Percentiles rank a stretch among this genome's conserved stretches.
Evolutionary conservation across 53 echinoderm and acorn worm genomes (phyloP).

Genomic region (Apostichopus leukothele): DNA sequence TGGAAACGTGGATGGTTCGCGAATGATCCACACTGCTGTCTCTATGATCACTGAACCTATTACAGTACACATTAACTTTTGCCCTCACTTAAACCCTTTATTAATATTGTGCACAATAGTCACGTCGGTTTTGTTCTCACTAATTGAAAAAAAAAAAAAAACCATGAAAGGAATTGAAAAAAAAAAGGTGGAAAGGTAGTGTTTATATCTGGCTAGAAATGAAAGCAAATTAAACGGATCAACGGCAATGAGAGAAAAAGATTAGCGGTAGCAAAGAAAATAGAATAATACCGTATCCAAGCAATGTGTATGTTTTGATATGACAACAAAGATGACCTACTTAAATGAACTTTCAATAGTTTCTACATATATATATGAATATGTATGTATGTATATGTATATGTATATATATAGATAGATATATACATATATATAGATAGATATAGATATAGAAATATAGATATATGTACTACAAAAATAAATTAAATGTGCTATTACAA

Average conservation of each 20-base stretch:
- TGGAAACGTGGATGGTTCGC: too few species aligned
- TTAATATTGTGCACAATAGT: too few species aligned
- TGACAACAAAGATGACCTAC: neutral
- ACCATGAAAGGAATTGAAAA: neutral
- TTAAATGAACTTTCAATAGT: neutral
- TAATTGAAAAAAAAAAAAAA: too few species aligned
- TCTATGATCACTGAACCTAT: neutral
- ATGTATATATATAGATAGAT: too few species aligned
- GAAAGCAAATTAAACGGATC: slow-evolving; percentile 22
- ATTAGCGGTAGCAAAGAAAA: neutral
- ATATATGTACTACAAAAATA: too few species aligned
- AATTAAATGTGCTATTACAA: too few species aligned
- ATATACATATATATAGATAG: too few species aligned
- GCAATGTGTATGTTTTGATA: neutral
- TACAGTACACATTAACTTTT: neutral
- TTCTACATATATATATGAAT: too few species aligned
- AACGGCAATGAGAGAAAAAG: slow-evolving; percentile 2
- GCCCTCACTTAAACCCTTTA: neutral
- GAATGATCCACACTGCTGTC: too few species aligned
- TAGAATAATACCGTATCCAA: slow-evolving; percentile 21
- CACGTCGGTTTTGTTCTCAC: too few species aligned
- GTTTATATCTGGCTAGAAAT: neutral
- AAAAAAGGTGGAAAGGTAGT: neutral
- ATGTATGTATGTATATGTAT: too few species aligned
- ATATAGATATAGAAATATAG: too few species aligned